Base-by-base conservation (phyloP, 2,888 invertebrate genomes). In the Acrobasis consociella region DNA sequence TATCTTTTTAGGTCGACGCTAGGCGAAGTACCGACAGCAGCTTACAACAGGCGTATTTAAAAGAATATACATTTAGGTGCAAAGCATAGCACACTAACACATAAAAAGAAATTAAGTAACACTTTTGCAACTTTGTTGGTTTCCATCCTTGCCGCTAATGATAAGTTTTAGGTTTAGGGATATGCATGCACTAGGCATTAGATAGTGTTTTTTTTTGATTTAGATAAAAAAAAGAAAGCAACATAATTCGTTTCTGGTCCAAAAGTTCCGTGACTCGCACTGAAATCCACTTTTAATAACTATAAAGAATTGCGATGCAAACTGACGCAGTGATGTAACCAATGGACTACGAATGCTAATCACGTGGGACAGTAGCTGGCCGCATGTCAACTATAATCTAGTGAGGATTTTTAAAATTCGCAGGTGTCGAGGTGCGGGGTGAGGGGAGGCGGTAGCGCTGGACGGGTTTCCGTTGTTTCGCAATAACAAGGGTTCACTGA, bases 391-490 rank as follows among this genome's bases (percentile, higher is more conserved):
- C 84, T 85, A 89, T 89, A 80, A 91, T 90, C 91, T 89, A 91
- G 56, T 13, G 17, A 56, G 89, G 89, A 89, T 86, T 90, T 88
- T 90, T 86, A 87, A 89, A 88, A 91, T 91, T 91, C 91, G 87
- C 86, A 91, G 90, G 91, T 91, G 87, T 83, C 74, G 70, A 67
- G 72, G 74, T 68, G 62, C 72, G 62, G 72, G 68, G 68, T 68
- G 67, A 68, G 67, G 68, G 65, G 67, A 72, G 69, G 70, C 69
- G 69, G 70, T n/a, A n/a, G n/a, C 74, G 73, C 80, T 87, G 89
- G 86, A 89, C 91, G 89, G 87, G 91, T 91, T 91, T 92, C 91
- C 91, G 91, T 91, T 92, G 91, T 91, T 91, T 92, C 89, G 91
- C 91, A 91, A 92, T 90, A 89, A 86, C 85, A 77, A 77, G 87